Base-by-base conservation (phyloP, 2,888 invertebrate species). In the Molorchus minor region DNA sequence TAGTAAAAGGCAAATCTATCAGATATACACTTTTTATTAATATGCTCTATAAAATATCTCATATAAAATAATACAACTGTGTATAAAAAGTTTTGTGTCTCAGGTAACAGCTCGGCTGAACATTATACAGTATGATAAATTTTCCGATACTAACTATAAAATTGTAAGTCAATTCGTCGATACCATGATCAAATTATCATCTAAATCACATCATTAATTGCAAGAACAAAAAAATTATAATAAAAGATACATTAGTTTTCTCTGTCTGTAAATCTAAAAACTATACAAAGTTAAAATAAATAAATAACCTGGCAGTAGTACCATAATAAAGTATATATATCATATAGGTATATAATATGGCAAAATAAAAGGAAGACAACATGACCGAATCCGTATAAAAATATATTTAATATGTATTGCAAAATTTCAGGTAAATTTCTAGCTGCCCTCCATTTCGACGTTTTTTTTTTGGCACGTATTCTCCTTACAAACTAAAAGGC, bases 51-150 rank as follows among this genome's bases (percentile, higher is more conserved):
- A 75, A 75, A 74, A 72, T 73, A 71, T 72, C 67, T 72, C 70
- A 73, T 75, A 75, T 73, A 75, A 75, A 75, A 75, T 74, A 72
- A 73, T 72, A 73, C 71, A 74, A 69, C n/a, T 72, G 67, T 74
- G 66, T 74, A 74, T 75, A 74, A 74, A 74, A 74, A 71, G 53
- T 61, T 63, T 61, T 43, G 53, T 56, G 52, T 47, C 49, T 49
- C 71, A 71, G n/a, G n/a, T n/a, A n/a, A n/a, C n/a, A n/a, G 67
- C 65, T 64, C 61, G 65, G 69, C 69, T 68, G 70, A n/a, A 67
- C 61, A 62, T 61, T 61, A 55, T 66, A 63, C 57, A 59, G 56
- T 58, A 57, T 52, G 59, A 60, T 61, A 61, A 67, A n/a, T n/a
- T n/a, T 33, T 25, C 33, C 30, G 38, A 25, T 53, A 56, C 41